phyloP scores from a whole-genome alignment of 2,797 vertebrate genomes.

The Anguilla megastoma region DNA sequence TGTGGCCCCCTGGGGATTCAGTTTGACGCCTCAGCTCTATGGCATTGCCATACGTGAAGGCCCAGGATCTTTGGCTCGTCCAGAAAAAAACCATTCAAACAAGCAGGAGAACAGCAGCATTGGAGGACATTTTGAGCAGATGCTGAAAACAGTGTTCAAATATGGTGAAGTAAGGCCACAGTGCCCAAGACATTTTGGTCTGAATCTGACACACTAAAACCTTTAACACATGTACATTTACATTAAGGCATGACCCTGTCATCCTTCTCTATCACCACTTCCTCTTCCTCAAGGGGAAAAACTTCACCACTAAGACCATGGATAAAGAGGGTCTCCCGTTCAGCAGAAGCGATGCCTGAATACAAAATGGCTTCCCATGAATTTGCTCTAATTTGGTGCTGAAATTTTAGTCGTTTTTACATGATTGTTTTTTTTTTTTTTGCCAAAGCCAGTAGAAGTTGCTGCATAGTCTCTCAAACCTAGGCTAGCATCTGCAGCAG shows the following conservation, averaged over 20 bases:
- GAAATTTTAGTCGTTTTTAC: not conserved
- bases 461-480: constrained; percentile 29
- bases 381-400: not conserved
- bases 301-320: not conserved
- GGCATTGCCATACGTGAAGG: not conserved
- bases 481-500: constrained; percentile 26
- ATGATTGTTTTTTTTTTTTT: not conserved
- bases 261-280: not conserved
- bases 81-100: not conserved
- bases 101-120: not conserved
- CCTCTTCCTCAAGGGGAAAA: not conserved
- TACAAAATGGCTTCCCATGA: not conserved
- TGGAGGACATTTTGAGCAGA: not conserved
- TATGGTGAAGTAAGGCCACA: constrained; percentile 18
- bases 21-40: too few species aligned
- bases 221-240: not conserved
- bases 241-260: not conserved
- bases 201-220: not conserved
- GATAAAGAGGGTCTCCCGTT: not conserved
- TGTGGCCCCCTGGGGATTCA: too few species aligned
- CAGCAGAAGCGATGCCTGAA: not conserved
- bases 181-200: constrained; percentile 24
- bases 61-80: constrained; percentile 19
- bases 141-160: not conserved
- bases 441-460: constrained; percentile 43